Evolutionary conservation across 2,888 invertebrate species (phyloP), one percentile per base, ranked within the genome.

Genomic region (Epirrita christyi): DNA sequence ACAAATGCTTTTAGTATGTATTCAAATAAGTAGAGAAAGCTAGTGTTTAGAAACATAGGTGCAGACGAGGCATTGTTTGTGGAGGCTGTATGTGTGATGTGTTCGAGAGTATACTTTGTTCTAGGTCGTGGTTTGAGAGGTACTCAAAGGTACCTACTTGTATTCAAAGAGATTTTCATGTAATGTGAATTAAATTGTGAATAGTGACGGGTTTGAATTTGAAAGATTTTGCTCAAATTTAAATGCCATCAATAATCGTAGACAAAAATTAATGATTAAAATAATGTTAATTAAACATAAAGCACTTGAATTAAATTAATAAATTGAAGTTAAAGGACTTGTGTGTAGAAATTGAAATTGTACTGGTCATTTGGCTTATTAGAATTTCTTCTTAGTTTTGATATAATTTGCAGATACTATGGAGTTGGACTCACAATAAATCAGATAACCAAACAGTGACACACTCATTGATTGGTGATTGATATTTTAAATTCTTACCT

Each of bases 401-500:
- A 21, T 21, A 2, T 3, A 21, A 21, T 21, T 21, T 21, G 21
- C 4, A 4, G 21, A 21, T 21, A 3, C 4, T 2, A 21, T 21
- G 21, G 21, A 36, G 10, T 1, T 36, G n/a, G 6, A n/a, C n/a
- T 36, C n/a, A n/a, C 36, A 10, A 32, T 36, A n/a, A 3, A n/a
- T 36, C n/a, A n/a, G 36, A 9, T 40, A 2, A 21, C 21, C 21
- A 21, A n/a, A n/a, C n/a, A n/a, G n/a, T n/a, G n/a, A n/a, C n/a
- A n/a, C n/a, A 3, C 21, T 21, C 14, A 8, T 15, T 40, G 13
- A 37, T 37, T 1, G 10, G 1, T 11, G 10, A 11, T 37, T 32
- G 1, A n/a, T 15, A 14, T 34, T 46, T 46, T 13, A 27, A 29
- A 15, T 50, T 61, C 58, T 75, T 71, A 91, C 92, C 88, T 91